Evolutionary conservation across 2,888 invertebrate species (phyloP).

Genomic region (Brachyptera putata): DNA sequence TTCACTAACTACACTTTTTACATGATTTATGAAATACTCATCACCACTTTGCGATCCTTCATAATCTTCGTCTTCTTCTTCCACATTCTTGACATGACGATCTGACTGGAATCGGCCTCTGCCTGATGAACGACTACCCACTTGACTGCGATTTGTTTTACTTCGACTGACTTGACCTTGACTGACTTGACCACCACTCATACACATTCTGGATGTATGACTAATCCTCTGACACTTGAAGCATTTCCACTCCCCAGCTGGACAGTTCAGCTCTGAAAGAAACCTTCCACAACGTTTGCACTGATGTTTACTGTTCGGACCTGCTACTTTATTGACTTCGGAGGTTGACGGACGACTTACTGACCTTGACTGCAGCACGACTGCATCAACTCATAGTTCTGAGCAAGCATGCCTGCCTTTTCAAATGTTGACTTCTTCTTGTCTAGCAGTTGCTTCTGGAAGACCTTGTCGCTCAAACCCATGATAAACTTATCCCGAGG

Average conservation of each 20-base stretch:
- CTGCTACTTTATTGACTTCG: not conserved
- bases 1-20: no score
- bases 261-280: not conserved
- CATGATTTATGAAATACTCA: no score
- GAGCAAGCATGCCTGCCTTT: conserved; percentile 28
- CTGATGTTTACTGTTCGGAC: not conserved
- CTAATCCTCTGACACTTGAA: not conserved
- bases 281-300: not conserved
- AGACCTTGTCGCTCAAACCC: conserved; percentile 32
- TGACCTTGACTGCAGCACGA: not conserved
- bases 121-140: no score
- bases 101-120: no score
- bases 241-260: not conserved
- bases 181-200: not conserved
- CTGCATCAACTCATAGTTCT: conserved; percentile 27
- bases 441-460: conserved; percentile 33
- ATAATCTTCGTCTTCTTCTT: no score
- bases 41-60: no score
- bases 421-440: conserved; percentile 32
- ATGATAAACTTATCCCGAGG: conserved; percentile 35
- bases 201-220: not conserved
- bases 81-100: no score
- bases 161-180: not conserved
- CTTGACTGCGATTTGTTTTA: no score
- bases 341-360: not conserved